A percentile compares a stretch with the other conserved stretches of the same genome.
Conservation (phyloP, 2,888 invertebrate genomes). For the Lymantria dispar region DNA sequence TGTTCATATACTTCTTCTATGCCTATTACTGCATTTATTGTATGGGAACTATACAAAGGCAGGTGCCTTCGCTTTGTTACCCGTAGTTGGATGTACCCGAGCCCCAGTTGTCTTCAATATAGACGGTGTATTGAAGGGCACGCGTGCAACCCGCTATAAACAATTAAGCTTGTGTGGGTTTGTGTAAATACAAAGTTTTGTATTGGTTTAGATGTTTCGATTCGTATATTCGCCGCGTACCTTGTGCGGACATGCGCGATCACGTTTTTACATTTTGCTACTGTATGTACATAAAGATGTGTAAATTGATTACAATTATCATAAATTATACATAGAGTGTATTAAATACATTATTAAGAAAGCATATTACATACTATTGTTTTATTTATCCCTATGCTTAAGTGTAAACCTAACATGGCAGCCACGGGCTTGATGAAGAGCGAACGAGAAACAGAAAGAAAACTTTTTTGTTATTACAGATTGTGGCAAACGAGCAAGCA, state of each 20-base stretch:
- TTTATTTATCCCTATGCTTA: conserved; percentile 8
- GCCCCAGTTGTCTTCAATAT: neutral
- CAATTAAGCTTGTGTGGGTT: conserved; percentile 20
- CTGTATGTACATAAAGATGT: conserved; percentile 76
- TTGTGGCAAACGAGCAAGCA: too few relatives aligned
- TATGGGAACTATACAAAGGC: conserved; percentile 19
- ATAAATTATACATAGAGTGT: conserved; percentile 77
- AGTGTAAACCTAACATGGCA: neutral
- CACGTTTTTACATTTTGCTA: conserved; percentile 73
- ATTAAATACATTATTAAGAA: conserved; percentile 74
- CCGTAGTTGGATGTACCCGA: conserved; percentile 9
- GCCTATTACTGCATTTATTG: conserved; percentile 22
- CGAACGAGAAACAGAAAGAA: too few relatives aligned
- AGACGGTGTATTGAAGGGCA: neutral
- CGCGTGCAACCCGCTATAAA: conserved; percentile 1
- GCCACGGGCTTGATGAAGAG: neutral
- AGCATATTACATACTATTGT: conserved; percentile 30
- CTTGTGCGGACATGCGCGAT: conserved; percentile 16
- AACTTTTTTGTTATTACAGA: too few relatives aligned
- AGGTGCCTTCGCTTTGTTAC: conserved; percentile 46
- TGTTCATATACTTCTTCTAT: neutral
- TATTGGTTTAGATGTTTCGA: conserved; percentile 55
- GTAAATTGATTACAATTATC: conserved; percentile 73
- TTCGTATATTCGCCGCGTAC: conserved; percentile 42
- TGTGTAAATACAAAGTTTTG: conserved; percentile 69